A percentile compares a stretch with the other conserved stretches of the same genome.
These are phyloP conservation scores for Gambusia holbrooki DNA, from an alignment of 2,113 vertebrate genomes.

Conservation along the genomic window DNA sequence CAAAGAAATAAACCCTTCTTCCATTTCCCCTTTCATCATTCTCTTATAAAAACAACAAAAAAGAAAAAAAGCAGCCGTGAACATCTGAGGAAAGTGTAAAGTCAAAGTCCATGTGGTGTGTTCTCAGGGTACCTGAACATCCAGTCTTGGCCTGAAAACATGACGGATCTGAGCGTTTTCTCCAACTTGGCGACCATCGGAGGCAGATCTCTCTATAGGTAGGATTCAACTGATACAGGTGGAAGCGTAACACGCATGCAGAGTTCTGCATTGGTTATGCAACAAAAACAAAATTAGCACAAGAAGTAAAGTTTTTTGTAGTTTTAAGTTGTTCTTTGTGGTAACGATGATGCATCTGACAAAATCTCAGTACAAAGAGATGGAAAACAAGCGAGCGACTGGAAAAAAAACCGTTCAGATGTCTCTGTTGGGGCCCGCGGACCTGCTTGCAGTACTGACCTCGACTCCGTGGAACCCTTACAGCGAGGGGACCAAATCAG, in stretches of 20 bases:
- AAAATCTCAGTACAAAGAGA: no score
- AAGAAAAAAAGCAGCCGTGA: no score
- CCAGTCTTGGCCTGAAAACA: conserved; percentile 97
- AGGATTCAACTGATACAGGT: background rate
- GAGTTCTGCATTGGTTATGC: background rate
- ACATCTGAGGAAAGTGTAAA: background rate
- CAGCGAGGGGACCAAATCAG: no score
- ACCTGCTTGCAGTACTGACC: no score
- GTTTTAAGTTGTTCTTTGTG: no score
- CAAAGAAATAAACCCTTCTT: conserved; percentile 12
- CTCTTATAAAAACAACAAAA: no score
- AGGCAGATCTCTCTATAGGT: conserved; percentile 95
- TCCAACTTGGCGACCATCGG: conserved; percentile 95
- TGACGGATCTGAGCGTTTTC: conserved; percentile 96
- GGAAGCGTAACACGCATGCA: background rate
- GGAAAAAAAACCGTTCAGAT: no score
- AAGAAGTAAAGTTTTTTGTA: no score
- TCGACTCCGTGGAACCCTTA: no score
- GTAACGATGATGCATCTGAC: no score
- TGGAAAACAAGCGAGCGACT: no score
- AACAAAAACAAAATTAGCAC: background rate
- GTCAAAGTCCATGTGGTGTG: background rate
- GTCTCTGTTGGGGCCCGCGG: no score
- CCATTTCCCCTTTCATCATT: background rate
- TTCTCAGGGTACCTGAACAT: conserved; percentile 94